Base-by-base conservation (phyloP, 2,888 invertebrate species). In the Camponotus fellah region DNA sequence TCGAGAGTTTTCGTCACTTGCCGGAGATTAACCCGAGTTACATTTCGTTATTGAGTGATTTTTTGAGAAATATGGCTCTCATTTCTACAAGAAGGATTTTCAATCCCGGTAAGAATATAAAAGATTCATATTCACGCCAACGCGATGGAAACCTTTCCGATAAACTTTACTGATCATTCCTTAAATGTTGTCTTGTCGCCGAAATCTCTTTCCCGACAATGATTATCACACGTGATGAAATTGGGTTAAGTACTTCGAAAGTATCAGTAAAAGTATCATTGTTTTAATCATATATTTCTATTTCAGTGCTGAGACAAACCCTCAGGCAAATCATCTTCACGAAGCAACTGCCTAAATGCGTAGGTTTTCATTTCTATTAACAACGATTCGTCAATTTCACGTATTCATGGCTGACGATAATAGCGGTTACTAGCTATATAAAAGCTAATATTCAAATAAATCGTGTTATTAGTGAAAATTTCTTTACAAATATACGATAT, bases 261-360 rank as follows among this genome's bases (percentile, higher is more conserved):
- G 14, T 21, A 17, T 6, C 14, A 43, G 4, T n/a, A 14, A n/a
- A 32, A 26, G n/a, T n/a, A n/a, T n/a, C 26, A 26, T 26, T 2
- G 2, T 26, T 26, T 26, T 2, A 26, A 26, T 26, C 26, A 26
- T 2, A 26, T 26, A 26, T 37, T 43, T 82, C 0, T 83, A 85
- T 95, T 95, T 90, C 92, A 96, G 96, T 93, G 32, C 79, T 95
- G 37, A 94, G 94, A 43, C 94, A 95, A 66, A 94, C 95, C 3
- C 88, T 95, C 3, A 95, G 94, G 86, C 95, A 95, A 85, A 86
- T 95, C 56, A 89, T 95, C 76, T 92, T 93, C 83, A 94, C 91
- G 68, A 93, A 93, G 83, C 95, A 95, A 79, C 86, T 95, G 46
- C 87, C 92, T n/a, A 95, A 94, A 92, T 93, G 93, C 85, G 95